A percentile compares a stretch with the other conserved stretches of the same genome.
Conservation (phyloP, 2,113 vertebrate genomes). For the Hylia prasina region DNA sequence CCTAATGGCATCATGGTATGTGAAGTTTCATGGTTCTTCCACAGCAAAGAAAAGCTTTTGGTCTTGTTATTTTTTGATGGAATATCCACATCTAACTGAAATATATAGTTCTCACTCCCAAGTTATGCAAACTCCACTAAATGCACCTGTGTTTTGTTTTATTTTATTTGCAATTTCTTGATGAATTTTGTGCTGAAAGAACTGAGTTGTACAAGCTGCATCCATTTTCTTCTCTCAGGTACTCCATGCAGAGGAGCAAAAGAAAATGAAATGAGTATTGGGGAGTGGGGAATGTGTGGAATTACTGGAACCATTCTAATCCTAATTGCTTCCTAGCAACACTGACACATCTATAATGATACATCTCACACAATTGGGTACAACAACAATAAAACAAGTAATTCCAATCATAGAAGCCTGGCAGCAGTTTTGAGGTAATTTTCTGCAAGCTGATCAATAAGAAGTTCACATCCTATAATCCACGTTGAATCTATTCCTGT, state of each 20-base stretch:
- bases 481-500: constrained; percentile 50
- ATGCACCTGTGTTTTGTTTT: neutral
- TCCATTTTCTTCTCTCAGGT: neutral
- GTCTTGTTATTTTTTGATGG: neutral
- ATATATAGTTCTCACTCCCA: neutral
- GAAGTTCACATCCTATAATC: constrained; percentile 28
- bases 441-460: constrained; percentile 60
- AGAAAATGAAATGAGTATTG: neutral
- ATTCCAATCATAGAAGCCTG: neutral
- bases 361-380: neutral
- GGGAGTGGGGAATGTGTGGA: neutral
- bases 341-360: neutral
- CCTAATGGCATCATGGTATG: fast-evolving
- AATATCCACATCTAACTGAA: neutral
- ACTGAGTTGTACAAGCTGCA: neutral
- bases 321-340: constrained; percentile 51
- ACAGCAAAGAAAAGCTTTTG: neutral
- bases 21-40: neutral
- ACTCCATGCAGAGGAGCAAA: neutral
- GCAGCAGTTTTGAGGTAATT: constrained; percentile 35
- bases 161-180: neutral
- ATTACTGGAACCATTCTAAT: neutral
- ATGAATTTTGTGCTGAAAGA: neutral
- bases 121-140: neutral
- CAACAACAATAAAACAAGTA: constrained; percentile 11